Percentiles rank a stretch among this genome's conserved stretches.
phyloP scores from a whole-genome alignment of 2,888 invertebrate genomes.

The Eremobia ochroleuca region DNA sequence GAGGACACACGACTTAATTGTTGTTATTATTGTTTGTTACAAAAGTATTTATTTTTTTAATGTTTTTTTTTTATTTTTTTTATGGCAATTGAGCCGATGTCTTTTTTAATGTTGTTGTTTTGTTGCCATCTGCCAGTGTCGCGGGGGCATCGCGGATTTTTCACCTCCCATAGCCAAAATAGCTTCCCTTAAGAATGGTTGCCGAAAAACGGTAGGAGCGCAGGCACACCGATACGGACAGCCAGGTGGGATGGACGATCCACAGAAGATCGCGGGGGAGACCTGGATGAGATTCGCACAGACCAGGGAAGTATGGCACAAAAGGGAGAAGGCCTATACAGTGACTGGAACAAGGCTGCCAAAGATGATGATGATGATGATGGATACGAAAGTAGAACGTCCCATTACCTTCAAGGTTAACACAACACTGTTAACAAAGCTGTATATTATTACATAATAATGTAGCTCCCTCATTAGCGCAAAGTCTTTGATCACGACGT shows the following conservation, averaged over 20 bases:
- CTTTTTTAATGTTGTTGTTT: too few species aligned
- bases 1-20: too few species aligned
- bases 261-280: not conserved
- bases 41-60: too few species aligned
- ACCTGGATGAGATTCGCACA: not conserved
- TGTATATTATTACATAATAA: slow-evolving; percentile 1
- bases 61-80: too few species aligned
- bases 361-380: not conserved
- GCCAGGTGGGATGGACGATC: not conserved
- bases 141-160: too few species aligned
- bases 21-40: too few species aligned
- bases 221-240: not conserved
- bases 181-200: not conserved
- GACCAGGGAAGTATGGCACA: too few species aligned
- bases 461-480: slow-evolving; percentile 44
- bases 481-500: slow-evolving; percentile 46
- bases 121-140: too few species aligned
- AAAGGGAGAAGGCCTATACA: not conserved
- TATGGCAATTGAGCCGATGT: too few species aligned
- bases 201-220: not conserved
- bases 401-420: too few species aligned
- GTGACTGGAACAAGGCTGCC: not conserved
- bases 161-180: not conserved
- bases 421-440: not conserved
- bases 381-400: too few species aligned